Conservation (phyloP, 2,797 vertebrate genomes). For the Lagocephalus sceleratus region DNA sequence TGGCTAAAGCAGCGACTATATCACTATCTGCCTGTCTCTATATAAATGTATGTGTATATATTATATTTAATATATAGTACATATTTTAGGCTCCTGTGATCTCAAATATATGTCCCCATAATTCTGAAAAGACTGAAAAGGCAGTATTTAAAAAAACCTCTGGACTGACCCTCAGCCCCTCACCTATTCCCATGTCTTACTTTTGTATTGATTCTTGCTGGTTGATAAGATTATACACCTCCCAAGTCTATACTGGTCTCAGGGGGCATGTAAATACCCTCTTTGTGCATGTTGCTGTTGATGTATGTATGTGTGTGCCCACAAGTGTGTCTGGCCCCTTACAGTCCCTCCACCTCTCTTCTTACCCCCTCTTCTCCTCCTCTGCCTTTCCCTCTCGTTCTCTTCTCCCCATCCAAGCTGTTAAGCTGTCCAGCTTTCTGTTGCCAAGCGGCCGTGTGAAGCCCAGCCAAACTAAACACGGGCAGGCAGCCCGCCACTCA, state of each 20-base stretch:
- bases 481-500: slow-evolving; percentile 85
- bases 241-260: slow-evolving; percentile 34
- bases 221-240: slow-evolving; percentile 49
- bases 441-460: slow-evolving; percentile 91
- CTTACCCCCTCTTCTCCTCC: slow-evolving; percentile 49
- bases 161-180: slow-evolving; percentile 18
- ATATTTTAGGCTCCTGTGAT: no score
- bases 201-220: slow-evolving; percentile 55
- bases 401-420: slow-evolving; percentile 83
- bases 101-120: no score
- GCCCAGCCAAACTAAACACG: slow-evolving; percentile 94
- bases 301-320: slow-evolving; percentile 22
- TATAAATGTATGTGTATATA: no score
- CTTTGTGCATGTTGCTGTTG: slow-evolving; percentile 21
- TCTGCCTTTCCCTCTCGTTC: slow-evolving; percentile 56
- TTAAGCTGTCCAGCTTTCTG: slow-evolving; percentile 83
- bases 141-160: slow-evolving; percentile 1
- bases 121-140: neutral
- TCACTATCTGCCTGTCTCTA: slow-evolving; percentile 24
- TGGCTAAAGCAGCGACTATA: slow-evolving; percentile 79
- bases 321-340: slow-evolving; percentile 42
- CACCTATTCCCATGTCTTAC: slow-evolving; percentile 40
- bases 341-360: slow-evolving; percentile 62
- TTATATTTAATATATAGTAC: no score
- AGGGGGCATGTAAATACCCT: slow-evolving; percentile 50